These are phyloP conservation scores for Neogale vison DNA, from an alignment of 2,113 vertebrate genomes.

Conservation along the genomic window DNA sequence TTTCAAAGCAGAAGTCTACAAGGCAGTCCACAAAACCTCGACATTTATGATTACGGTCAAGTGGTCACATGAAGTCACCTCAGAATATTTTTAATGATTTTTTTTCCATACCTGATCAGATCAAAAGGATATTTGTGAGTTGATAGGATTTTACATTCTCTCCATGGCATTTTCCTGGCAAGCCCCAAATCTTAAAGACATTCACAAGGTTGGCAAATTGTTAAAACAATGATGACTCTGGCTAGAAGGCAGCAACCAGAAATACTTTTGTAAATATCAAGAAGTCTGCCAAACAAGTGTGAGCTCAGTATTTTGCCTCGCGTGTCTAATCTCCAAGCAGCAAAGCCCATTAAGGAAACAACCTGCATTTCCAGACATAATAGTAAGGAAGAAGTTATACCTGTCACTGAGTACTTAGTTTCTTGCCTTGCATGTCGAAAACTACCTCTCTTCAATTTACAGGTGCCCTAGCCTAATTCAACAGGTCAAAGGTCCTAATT, in stretches of 20 bases:
- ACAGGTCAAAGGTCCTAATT: conserved; percentile 74
- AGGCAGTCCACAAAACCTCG: not conserved
- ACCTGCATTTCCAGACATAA: conserved; percentile 62
- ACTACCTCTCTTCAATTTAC: conserved; percentile 76
- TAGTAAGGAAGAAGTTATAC: conserved; percentile 48
- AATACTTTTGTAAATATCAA: conserved; percentile 18
- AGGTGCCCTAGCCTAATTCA: conserved; percentile 65
- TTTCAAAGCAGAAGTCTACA: not conserved
- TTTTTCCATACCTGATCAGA: not conserved
- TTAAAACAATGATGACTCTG: not conserved
- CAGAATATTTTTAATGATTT: not conserved
- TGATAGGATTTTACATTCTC: not conserved
- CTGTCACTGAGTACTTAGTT: conserved; percentile 12
- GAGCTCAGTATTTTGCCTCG: not conserved
- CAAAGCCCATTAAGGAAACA: conserved; percentile 70
- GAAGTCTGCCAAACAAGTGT: conserved; percentile 28
- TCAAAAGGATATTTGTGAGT: not conserved
- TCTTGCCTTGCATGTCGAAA: conserved; percentile 66
- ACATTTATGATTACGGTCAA: not conserved
- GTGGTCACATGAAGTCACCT: not conserved
- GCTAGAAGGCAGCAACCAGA: not conserved
- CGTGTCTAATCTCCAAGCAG: conserved; percentile 67
- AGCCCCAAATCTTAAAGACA: not conserved
- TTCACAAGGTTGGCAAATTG: conserved; percentile 2
- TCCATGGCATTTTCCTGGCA: not conserved